Percentiles rank a stretch among this genome's conserved stretches.
These are phyloP conservation scores for Sorex araneus DNA, from an alignment of 2,113 vertebrate genomes.

Conservation along the genomic window DNA sequence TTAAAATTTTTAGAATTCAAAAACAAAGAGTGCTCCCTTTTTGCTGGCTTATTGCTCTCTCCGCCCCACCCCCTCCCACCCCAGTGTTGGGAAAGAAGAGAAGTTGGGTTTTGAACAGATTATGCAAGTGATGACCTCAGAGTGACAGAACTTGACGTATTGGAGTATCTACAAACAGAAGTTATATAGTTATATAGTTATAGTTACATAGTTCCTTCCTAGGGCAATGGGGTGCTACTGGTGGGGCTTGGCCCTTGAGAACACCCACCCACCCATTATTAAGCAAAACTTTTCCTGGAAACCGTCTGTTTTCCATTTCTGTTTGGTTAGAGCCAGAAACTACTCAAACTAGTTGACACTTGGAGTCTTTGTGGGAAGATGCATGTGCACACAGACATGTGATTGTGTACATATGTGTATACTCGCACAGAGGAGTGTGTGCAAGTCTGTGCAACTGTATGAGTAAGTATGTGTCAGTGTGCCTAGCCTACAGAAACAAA, in stretches of 20 bases:
- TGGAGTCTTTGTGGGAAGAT: neutral
- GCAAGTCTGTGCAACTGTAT: neutral
- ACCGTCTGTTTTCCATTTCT: neutral
- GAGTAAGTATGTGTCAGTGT: neutral
- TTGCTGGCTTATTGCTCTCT: too few species aligned
- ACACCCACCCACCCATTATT: neutral
- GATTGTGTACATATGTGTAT: too few species aligned
- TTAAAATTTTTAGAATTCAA: slow-evolving; percentile 46
- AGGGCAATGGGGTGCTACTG: neutral
- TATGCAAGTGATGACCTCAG: neutral
- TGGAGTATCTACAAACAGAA: neutral
- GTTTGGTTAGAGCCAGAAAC: too few species aligned
- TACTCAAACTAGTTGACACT: neutral
- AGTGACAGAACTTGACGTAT: neutral
- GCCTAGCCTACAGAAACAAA: too few species aligned
- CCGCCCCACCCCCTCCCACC: too few species aligned
- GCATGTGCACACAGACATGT: neutral
- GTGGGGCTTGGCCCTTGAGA: neutral
- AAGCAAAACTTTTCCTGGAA: neutral
- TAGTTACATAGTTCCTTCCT: too few species aligned
- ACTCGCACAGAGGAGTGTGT: neutral
- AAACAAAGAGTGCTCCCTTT: neutral
- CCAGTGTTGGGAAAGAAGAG: neutral
- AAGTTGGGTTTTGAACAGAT: neutral
- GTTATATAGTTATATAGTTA: too few species aligned